These are phyloP conservation scores for Melanerpes aurifrons DNA, from an alignment of 2,113 vertebrate genomes.

Conservation along the genomic window DNA sequence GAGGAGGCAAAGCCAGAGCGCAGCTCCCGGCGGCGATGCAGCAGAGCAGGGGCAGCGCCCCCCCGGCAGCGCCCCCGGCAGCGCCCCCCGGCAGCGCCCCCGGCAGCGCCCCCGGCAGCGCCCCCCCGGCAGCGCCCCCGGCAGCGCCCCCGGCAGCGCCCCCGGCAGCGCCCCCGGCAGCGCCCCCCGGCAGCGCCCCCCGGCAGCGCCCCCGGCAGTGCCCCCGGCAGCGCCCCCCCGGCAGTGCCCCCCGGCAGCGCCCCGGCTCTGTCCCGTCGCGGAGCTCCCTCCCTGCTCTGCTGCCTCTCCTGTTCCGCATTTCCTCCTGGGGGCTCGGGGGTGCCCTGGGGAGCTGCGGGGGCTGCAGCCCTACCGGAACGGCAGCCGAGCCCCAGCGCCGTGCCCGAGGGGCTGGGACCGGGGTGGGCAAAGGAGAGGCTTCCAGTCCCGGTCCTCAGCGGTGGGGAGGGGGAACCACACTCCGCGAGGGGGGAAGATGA, in stretches of 20 bases:
- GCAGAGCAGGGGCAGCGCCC: no score
- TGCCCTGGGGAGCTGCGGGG: neutral
- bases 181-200: neutral
- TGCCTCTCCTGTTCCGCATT: neutral
- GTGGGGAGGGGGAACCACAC: neutral
- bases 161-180: no score
- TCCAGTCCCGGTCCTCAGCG: rapidly evolving
- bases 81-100: neutral
- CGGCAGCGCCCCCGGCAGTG: no score
- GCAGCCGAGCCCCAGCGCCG: rapidly evolving
- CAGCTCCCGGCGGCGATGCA: no score
- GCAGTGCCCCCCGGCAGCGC: neutral
- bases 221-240: no score
- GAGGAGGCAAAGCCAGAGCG: neutral
- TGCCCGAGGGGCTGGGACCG: rapidly evolving
- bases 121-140: no score
- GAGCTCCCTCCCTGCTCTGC: neutral
- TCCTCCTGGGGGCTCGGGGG: neutral
- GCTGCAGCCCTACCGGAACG: rapidly evolving
- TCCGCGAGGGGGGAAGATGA: neutral
- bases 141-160: no score
- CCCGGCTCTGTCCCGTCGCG: neutral
- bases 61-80: no score
- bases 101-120: no score
- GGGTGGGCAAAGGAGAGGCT: rapidly evolving